Percentiles rank a stretch among this genome's conserved stretches.
Conservation (phyloP, 2,113 vertebrate genomes). For the Chaetodon trifascialis region DNA sequence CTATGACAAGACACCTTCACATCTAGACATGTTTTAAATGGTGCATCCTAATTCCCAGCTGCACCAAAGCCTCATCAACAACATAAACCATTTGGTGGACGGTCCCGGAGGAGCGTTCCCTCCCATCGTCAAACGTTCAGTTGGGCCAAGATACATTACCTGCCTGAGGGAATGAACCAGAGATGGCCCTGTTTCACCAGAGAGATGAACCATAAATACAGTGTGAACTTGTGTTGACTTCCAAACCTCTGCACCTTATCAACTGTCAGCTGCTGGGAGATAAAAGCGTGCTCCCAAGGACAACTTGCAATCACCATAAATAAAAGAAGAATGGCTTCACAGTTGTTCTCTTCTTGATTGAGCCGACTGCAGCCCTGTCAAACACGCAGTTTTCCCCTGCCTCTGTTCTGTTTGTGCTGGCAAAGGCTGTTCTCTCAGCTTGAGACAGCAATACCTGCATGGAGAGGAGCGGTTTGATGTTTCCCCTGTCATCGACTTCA, state of each 20-base stretch:
- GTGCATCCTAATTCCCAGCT: not conserved
- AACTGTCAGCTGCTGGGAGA: conserved; percentile 49
- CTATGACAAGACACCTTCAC: conserved; percentile 13
- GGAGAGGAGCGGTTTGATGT: conserved; percentile 27
- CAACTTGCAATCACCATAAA: conserved; percentile 65
- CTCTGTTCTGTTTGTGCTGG: conserved; percentile 42
- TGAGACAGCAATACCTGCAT: conserved; percentile 9
- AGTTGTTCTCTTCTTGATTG: conserved; percentile 29
- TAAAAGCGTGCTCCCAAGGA: conserved; percentile 43
- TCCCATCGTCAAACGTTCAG: conserved; percentile 37
- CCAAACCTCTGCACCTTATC: conserved; percentile 57
- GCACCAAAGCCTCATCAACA: conserved; percentile 15
- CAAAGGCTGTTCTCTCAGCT: not conserved
- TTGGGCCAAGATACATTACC: conserved; percentile 32
- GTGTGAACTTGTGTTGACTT: conserved; percentile 50
- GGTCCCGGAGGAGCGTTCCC: not conserved
- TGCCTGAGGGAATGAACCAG: conserved; percentile 30
- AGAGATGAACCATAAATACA: conserved; percentile 72
- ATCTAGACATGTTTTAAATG: conserved; percentile 13
- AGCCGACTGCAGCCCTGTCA: conserved; percentile 31
- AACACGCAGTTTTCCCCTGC: conserved; percentile 17
- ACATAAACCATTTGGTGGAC: conserved; percentile 41
- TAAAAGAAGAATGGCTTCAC: conserved; percentile 55
- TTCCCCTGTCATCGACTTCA: conserved; percentile 29
- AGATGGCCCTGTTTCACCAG: conserved; percentile 25